phyloP scores from a whole-genome alignment of 2,888 invertebrate genomes.

The Eupithecia exiguata region DNA sequence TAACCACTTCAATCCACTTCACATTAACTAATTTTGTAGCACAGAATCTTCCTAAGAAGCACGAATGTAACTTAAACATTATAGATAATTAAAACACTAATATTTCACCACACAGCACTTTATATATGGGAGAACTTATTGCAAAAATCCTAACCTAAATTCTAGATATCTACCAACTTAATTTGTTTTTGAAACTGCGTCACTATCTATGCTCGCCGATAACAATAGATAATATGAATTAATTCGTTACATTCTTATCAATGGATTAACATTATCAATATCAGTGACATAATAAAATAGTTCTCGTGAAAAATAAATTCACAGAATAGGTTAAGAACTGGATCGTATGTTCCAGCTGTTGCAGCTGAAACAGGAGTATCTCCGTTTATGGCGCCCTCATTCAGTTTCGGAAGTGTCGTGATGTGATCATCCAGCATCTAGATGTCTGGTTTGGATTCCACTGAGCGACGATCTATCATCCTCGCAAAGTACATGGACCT shows the following conservation, averaged over 20 bases:
- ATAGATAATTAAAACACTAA: neutral
- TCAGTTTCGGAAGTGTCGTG: too few relatives aligned
- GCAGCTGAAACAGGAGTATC: too few relatives aligned
- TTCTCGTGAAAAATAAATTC: neutral
- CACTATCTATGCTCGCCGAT: constrained; percentile 4
- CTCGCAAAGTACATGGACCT: too few relatives aligned
- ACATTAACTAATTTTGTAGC: neutral
- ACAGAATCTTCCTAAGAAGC: neutral
- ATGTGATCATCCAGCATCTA: too few relatives aligned
- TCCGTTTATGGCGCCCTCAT: too few relatives aligned
- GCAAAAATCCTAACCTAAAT: neutral
- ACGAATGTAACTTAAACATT: neutral
- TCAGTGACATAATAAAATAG: constrained; percentile 53
- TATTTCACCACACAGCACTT: neutral
- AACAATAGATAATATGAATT: constrained; percentile 27
- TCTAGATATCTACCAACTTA: neutral
- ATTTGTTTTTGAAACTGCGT: constrained; percentile 7
- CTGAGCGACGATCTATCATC: too few relatives aligned
- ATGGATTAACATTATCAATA: constrained; percentile 23
- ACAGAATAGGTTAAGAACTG: too few relatives aligned
- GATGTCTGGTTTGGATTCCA: too few relatives aligned
- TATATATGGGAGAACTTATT: neutral
- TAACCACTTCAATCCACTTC: neutral
- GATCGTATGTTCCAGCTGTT: too few relatives aligned
- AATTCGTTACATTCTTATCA: constrained; percentile 22